Conservation (phyloP, 2,888 invertebrate species). For the Matsumyia berberina region DNA sequence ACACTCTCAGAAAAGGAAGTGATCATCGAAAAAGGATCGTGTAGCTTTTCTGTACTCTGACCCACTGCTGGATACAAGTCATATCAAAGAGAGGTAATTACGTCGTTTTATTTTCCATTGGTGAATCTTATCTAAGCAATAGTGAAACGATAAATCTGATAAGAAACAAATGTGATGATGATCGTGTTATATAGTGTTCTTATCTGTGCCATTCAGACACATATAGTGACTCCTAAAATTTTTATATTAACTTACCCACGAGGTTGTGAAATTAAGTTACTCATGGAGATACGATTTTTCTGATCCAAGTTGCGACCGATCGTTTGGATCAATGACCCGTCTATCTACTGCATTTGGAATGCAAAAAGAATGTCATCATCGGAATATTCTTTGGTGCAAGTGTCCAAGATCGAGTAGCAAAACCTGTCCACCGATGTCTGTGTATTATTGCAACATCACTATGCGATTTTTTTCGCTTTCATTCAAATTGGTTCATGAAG, state of each 20-base stretch:
- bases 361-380: constrained; percentile 26
- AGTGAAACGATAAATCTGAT: constrained; percentile 12
- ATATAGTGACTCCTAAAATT: too few relatives aligned
- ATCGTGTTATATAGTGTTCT: constrained; percentile 32
- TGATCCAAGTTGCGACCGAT: background rate
- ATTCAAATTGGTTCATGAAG: constrained; percentile 16
- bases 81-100: constrained; percentile 55
- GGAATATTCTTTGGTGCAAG: constrained; percentile 55
- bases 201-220: constrained; percentile 22
- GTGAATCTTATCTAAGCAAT: constrained; percentile 31
- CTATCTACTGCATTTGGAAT: background rate
- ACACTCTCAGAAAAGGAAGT: constrained; percentile 62
- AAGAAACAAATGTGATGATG: constrained; percentile 28
- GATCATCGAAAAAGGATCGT: constrained; percentile 68
- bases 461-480: constrained; percentile 20
- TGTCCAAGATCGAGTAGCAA: constrained; percentile 60
- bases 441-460: constrained; percentile 41
- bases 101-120: background rate
- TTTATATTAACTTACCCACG: too few relatives aligned
- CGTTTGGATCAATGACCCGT: constrained; percentile 31
- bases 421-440: constrained; percentile 60
- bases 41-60: constrained; percentile 54
- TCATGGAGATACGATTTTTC: background rate
- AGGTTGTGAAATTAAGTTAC: background rate
- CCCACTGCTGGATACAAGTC: background rate